A percentile compares a stretch with the other conserved stretches of the same genome.
These are phyloP conservation scores for Lissonota sp. DNA, from an alignment of 2,888 invertebrate species.

Conservation along the genomic window DNA sequence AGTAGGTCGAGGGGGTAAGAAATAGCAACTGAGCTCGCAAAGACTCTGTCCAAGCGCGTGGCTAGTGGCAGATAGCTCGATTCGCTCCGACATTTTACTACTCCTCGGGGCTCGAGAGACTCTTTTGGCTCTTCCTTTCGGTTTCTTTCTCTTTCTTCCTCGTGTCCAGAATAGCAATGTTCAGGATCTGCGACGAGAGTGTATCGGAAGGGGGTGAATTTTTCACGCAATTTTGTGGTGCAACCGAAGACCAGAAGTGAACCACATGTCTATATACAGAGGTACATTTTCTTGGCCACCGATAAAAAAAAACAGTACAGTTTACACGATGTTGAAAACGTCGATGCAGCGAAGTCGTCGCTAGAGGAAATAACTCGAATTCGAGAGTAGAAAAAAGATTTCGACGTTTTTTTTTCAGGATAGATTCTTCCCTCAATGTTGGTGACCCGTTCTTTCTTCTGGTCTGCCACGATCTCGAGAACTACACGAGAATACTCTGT, in stretches of 20 bases:
- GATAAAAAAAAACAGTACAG: constrained; percentile 10
- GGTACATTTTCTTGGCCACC: constrained; percentile 1
- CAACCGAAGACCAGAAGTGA: constrained; percentile 22
- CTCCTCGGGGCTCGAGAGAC: constrained; percentile 50
- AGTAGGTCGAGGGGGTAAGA: constrained; percentile 57
- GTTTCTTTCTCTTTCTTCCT: not conserved
- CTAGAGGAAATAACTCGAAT: constrained; percentile 15
- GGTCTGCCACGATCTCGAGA: not conserved
- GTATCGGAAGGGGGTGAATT: constrained; percentile 47
- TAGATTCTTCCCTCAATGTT: not conserved
- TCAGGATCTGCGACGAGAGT: constrained; percentile 13
- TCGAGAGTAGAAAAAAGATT: constrained; percentile 31
- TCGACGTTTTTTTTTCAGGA: constrained; percentile 14
- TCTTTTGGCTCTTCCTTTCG: not conserved
- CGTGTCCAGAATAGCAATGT: too few relatives aligned
- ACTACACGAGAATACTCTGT: constrained; percentile 9
- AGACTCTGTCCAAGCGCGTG: not conserved
- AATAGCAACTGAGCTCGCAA: constrained; percentile 12
- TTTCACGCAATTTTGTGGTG: constrained; percentile 60
- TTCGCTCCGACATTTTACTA: constrained; percentile 60
- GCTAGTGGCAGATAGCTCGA: constrained; percentile 33
- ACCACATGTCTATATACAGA: not conserved
- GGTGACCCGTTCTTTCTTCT: not conserved
- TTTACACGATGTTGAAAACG: constrained; percentile 4
- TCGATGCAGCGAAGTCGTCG: not conserved